phyloP scores from a whole-genome alignment of 2,888 invertebrate species.

The Hartigia nigra region DNA sequence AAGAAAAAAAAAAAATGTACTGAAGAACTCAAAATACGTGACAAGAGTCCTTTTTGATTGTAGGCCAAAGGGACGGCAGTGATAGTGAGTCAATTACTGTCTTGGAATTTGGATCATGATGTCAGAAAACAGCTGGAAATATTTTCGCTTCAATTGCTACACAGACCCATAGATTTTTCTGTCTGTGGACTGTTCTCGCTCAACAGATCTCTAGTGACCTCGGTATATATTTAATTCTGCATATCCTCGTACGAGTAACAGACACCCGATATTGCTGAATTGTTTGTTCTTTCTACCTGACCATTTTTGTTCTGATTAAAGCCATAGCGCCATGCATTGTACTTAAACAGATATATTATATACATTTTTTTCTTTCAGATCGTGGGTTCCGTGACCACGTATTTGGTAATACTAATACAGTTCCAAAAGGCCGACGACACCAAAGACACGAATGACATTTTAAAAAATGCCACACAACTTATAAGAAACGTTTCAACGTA shows the following conservation, averaged over 20 bases:
- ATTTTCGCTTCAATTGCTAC: conserved; percentile 71
- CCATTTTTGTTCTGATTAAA: neutral
- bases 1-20: neutral
- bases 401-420: conserved; percentile 72
- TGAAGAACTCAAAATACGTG: neutral
- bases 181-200: conserved; percentile 72
- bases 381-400: conserved; percentile 72
- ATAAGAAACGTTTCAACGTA: conserved; percentile 11
- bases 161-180: conserved; percentile 70
- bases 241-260: neutral
- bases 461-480: conserved; percentile 53
- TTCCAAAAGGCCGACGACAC: conserved; percentile 71
- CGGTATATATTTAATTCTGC: conserved; percentile 58
- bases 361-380: conserved; percentile 63
- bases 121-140: conserved; percentile 69
- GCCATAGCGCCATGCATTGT: neutral
- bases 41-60: conserved; percentile 11
- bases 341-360: conserved; percentile 11
- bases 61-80: conserved; percentile 67
- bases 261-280: neutral
- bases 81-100: conserved; percentile 66
- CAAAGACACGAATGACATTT: conserved; percentile 38
- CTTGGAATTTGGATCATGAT: conserved; percentile 48
- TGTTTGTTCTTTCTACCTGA: neutral
- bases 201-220: conserved; percentile 70